Conservation (phyloP, 2,113 vertebrate genomes). For the Cettia cetti region DNA sequence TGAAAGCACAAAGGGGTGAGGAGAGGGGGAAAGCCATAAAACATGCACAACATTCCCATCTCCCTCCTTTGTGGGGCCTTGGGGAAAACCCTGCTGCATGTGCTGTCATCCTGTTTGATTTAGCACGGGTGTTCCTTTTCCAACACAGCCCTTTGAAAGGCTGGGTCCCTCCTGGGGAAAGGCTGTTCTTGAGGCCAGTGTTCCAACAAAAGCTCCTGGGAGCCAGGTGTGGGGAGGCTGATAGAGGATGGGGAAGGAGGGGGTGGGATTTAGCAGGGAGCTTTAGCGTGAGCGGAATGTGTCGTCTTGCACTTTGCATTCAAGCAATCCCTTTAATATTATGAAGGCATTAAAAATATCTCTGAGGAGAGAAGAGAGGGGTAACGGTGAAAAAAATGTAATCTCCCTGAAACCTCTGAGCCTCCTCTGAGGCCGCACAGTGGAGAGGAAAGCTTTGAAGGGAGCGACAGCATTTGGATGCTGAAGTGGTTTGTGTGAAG, state of each 20-base stretch:
- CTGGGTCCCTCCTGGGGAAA: not conserved
- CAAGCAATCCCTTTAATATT: slow-evolving; percentile 33
- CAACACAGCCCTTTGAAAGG: slow-evolving; percentile 1
- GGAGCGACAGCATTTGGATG: not conserved
- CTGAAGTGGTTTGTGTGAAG: slow-evolving; percentile 12
- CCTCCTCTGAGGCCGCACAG: not conserved
- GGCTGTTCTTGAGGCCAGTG: not conserved
- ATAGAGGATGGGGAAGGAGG: not conserved
- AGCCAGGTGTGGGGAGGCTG: slow-evolving; percentile 35
- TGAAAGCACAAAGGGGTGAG: not conserved
- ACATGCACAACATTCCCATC: not conserved
- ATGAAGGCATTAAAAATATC: not conserved
- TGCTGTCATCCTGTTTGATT: slow-evolving; percentile 7
- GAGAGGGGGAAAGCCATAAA: not conserved
- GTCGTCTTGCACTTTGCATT: not conserved
- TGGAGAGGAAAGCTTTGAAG: slow-evolving; percentile 36
- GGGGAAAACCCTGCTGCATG: slow-evolving; percentile 55
- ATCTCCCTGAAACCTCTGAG: slow-evolving; percentile 34
- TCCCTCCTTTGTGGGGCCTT: not conserved
- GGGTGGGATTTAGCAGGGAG: not conserved
- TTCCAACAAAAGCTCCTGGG: not conserved
- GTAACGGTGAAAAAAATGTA: not conserved
- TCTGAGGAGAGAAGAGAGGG: not conserved
- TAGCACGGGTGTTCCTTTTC: not conserved
- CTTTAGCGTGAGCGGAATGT: not conserved